Base-by-base conservation (phyloP, 2,113 vertebrate genomes). In the Callionymus lyra region DNA sequence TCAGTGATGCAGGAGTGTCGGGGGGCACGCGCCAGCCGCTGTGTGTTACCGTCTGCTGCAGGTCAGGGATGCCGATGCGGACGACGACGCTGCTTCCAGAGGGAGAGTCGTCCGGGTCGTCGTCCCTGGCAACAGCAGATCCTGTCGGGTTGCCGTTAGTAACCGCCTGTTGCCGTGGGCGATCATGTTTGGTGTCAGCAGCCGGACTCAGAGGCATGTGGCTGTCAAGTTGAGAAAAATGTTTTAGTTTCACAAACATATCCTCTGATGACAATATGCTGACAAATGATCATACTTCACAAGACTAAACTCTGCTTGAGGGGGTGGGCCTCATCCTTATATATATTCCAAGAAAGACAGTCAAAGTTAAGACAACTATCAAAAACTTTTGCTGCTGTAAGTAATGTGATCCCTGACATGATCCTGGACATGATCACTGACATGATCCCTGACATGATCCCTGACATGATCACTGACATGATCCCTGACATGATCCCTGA, bases 11-110 rank as follows among this genome's bases (percentile, higher is more conserved):
- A n/a, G n/a, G n/a, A 43, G 31, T 43, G 44, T 42, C 10, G 35
- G 14, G 44, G 17, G 17, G 10, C 36, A 33, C 34, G 11, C 56
- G 13, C 43, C 43, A 13, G 34, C 13, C 12, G 38, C 43, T 37
- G 47, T 53, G 54, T 71, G 68, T 88, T 84, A 96, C 93, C 86
- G 93, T 95, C 79, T 96, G 93, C 86, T 94, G 91, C 64, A 96
- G 74, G 70, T 93, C 91, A 38, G 91, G 91, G 82, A 93, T 91
- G 63, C 91, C 90, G 52, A 96, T 88, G 82, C 93, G 92, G 74
- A 95, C 89, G 59, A 97, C 88, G 58, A 89, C 78, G 64, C 85
- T 88, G 76, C 82, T 86, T 74, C 88, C 87, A 59, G 86, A 81
- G 63, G 74, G 68, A 12, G 88, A 79, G 77, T 91, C 90, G 68